These are phyloP conservation scores for Bubalus kerabau DNA, from an alignment of 2,113 vertebrate genomes.

Conservation along the genomic window DNA sequence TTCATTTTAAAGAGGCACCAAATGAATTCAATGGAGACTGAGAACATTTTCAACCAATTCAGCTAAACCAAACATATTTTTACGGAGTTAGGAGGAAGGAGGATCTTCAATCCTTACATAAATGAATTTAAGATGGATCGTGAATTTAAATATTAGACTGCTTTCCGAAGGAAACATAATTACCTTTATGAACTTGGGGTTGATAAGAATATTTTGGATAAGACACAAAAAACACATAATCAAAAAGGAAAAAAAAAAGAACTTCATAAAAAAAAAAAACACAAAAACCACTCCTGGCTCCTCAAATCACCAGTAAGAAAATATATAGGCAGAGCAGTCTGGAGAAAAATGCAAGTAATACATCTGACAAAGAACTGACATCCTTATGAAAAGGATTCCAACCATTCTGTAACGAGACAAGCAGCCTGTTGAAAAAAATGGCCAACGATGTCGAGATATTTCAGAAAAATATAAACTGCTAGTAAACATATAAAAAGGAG, in stretches of 20 bases:
- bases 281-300: not conserved
- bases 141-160: not conserved
- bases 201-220: not conserved
- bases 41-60: not conserved
- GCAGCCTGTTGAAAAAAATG: not conserved
- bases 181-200: not conserved
- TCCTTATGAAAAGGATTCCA: not conserved
- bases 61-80: not conserved
- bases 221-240: not conserved
- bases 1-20: slow-evolving; percentile 4
- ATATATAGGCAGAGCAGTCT: not conserved
- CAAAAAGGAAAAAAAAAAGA: not conserved
- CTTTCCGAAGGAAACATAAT: not conserved
- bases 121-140: not conserved
- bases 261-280: not conserved
- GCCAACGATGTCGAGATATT: not conserved
- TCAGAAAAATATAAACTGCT: not conserved
- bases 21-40: not conserved
- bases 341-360: not conserved
- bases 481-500: not conserved
- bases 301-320: not conserved
- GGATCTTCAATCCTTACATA: not conserved
- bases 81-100: not conserved
- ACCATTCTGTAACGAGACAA: not conserved
- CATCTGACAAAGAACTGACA: not conserved